Evolutionary conservation across 2,888 invertebrate genomes (phyloP).

Genomic region (Microctonus hyperodae): DNA sequence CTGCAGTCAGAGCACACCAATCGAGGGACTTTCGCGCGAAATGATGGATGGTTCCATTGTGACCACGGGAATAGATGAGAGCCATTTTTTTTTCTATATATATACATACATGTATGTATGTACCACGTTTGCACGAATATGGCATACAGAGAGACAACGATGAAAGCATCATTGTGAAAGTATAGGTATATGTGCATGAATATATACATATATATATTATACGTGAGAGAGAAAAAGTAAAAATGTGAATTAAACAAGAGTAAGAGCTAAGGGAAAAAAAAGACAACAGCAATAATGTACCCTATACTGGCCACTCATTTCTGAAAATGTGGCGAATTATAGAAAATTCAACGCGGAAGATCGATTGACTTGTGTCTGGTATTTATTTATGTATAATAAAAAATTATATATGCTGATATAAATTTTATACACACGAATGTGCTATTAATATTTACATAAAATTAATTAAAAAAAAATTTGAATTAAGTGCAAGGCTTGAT

Average conservation of each 20-base stretch:
- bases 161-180: too few relatives aligned
- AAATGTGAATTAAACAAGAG: neutral
- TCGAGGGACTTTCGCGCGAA: conserved; percentile 51
- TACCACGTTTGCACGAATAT: neutral
- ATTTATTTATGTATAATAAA: too few relatives aligned
- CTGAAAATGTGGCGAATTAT: conserved; percentile 59
- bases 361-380: too few relatives aligned
- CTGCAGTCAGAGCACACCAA: conserved; percentile 28
- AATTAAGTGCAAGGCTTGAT: too few relatives aligned
- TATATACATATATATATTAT: too few relatives aligned
- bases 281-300: neutral
- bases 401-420: too few relatives aligned
- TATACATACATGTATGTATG: too few relatives aligned
- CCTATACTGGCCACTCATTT: conserved; percentile 47
- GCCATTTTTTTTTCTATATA: conserved; percentile 24
- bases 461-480: too few relatives aligned
- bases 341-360: conserved; percentile 51
- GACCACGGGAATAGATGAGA: conserved; percentile 36
- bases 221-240: neutral
- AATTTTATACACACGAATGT: too few relatives aligned
- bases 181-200: too few relatives aligned
- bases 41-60: conserved; percentile 64
- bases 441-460: too few relatives aligned
- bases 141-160: neutral
- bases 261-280: neutral